Percentiles rank a stretch among this genome's conserved stretches.
These are phyloP conservation scores for Pterois miles DNA, from an alignment of 2,797 vertebrate species.

Conservation along the genomic window DNA sequence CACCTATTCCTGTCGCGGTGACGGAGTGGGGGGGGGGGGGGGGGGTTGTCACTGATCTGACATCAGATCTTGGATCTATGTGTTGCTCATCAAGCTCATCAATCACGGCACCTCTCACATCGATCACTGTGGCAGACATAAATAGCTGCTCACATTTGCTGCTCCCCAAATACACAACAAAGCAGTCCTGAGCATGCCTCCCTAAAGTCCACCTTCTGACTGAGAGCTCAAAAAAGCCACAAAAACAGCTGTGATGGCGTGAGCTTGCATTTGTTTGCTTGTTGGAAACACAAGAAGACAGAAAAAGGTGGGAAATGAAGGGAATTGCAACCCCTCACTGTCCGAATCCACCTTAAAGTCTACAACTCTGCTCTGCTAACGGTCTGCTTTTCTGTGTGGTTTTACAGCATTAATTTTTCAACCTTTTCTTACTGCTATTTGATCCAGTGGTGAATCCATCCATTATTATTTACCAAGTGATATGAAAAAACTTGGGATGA, in stretches of 20 bases:
- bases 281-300: background rate
- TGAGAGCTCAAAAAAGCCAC: slow-evolving; percentile 21
- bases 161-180: slow-evolving; percentile 54
- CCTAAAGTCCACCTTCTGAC: slow-evolving; percentile 49
- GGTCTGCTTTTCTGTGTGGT: background rate
- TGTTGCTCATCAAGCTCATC: slow-evolving; percentile 46
- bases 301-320: background rate
- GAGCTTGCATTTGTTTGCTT: background rate
- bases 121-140: slow-evolving; percentile 47
- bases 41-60: slow-evolving; percentile 22
- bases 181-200: slow-evolving; percentile 32
- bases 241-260: slow-evolving; percentile 17
- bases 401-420: background rate
- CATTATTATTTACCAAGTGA: background rate
- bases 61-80: slow-evolving; percentile 31
- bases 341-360: background rate
- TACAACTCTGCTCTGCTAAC: background rate
- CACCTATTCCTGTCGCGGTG: background rate
- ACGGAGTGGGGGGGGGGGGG: background rate
- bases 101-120: slow-evolving; percentile 26
- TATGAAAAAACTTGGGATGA: too few relatives aligned
- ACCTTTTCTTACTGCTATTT: background rate
- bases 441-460: background rate
- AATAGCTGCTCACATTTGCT: slow-evolving; percentile 50
- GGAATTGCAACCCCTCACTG: background rate